Evolutionary conservation across 2,113 vertebrate genomes (phyloP).

Genomic region (Leptodactylus fuscus): DNA sequence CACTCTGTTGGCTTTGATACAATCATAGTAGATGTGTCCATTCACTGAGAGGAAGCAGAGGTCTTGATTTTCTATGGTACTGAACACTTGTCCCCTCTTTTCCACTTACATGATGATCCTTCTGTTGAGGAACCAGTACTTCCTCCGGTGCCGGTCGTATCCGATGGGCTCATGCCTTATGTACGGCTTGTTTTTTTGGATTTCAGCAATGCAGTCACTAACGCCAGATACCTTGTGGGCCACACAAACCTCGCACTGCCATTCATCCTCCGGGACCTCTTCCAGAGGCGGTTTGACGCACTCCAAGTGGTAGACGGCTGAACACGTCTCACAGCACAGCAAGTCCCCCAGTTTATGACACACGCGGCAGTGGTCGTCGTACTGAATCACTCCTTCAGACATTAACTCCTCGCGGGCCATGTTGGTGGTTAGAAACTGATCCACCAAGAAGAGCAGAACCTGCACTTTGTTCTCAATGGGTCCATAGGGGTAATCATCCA

Average conservation of each 20-base stretch:
- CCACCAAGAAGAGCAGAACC: conserved; percentile 95
- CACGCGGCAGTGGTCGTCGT: conserved; percentile 96
- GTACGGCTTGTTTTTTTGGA: conserved; percentile 93
- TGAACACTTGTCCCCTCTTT: too few species aligned
- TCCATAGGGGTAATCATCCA: conserved; percentile 94
- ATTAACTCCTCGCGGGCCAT: conserved; percentile 96
- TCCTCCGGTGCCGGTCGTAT: conserved; percentile 92
- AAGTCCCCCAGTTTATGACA: conserved; percentile 97
- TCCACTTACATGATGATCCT: conserved; percentile 96
- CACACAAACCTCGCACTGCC: conserved; percentile 98
- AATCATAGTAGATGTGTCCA: too few species aligned
- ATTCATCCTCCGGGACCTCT: conserved; percentile 95
- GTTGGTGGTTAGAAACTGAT: conserved; percentile 97
- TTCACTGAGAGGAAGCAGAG: too few species aligned
- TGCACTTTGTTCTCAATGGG: conserved; percentile 92
- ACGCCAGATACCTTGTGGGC: conserved; percentile 95
- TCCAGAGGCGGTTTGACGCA: conserved; percentile 94
- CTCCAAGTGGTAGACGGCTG: conserved; percentile 96
- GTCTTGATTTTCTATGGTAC: too few species aligned
- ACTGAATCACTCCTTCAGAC: conserved; percentile 95
- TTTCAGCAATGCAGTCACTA: conserved; percentile 93
- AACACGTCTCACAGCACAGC: conserved; percentile 97
- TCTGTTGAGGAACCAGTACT: conserved; percentile 98
- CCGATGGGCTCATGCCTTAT: conserved; percentile 95
- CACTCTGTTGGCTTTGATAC: too few species aligned